Evolutionary conservation across 2,797 vertebrate species (phyloP).

Genomic region (Thunnus albacares): DNA sequence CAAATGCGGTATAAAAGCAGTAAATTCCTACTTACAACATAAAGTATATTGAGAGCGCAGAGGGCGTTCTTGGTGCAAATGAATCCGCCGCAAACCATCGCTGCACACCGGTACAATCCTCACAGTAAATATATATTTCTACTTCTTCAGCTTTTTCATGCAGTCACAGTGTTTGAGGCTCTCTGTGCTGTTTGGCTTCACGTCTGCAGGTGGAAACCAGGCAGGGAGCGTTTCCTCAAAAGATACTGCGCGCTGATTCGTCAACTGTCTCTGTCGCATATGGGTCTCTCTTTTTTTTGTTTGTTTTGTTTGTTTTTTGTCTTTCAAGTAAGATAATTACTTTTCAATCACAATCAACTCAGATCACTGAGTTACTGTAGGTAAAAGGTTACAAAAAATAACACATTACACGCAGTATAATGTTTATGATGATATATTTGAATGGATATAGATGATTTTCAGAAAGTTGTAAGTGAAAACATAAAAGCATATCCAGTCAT

Average conservation of each 20-base stretch:
- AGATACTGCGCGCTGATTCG: conserved; percentile 63
- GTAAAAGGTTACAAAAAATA: not conserved
- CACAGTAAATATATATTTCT: accelerated
- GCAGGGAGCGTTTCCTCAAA: conserved; percentile 23
- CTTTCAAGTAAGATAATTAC: not conserved
- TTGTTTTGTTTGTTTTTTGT: not conserved
- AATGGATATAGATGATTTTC: not conserved
- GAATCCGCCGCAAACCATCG: conserved; percentile 75
- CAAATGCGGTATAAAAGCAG: no score
- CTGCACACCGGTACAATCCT: not conserved
- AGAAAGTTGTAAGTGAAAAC: not conserved
- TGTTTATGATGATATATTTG: not conserved
- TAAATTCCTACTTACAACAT: conserved; percentile 60
- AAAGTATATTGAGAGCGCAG: conserved; percentile 74
- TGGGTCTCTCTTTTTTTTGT: conserved; percentile 1
- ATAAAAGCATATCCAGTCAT: not conserved
- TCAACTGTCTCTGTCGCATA: not conserved
- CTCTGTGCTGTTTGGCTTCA: not conserved
- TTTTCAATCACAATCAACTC: not conserved
- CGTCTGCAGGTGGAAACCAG: not conserved
- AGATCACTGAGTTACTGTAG: not conserved
- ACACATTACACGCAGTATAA: not conserved
- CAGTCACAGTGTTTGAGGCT: not conserved
- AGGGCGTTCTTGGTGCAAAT: conserved; percentile 73
- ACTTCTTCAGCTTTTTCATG: not conserved